phyloP scores from a whole-genome alignment of 2,113 vertebrate species.

The Ursus arctos region DNA sequence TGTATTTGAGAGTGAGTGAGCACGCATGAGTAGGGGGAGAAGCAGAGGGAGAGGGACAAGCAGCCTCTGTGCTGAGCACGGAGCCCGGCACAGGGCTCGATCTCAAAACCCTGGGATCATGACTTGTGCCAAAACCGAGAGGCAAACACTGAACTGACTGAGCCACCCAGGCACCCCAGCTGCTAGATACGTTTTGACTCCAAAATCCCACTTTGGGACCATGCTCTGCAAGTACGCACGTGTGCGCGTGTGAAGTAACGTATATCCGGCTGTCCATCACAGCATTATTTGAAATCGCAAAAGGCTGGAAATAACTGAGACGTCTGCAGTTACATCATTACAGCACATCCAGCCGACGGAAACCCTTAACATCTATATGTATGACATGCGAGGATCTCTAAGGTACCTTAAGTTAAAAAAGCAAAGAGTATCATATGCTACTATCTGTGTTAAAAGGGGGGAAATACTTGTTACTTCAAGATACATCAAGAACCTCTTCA shows the following conservation, averaged over 20 bases:
- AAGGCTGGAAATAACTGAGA: background rate
- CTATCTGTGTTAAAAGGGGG: background rate
- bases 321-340: background rate
- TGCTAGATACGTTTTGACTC: background rate
- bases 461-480: background rate
- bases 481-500: background rate
- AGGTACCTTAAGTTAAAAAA: background rate
- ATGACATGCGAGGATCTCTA: background rate
- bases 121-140: background rate
- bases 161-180: background rate
- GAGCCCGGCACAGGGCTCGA: background rate
- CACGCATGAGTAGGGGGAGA: background rate
- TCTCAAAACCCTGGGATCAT: background rate
- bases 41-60: background rate
- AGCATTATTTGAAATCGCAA: conserved; percentile 5
- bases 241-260: background rate
- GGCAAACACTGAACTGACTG: background rate
- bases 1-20: background rate
- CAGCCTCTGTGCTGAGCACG: background rate
- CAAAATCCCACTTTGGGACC: background rate
- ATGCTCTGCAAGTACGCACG: background rate
- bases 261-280: background rate
- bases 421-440: background rate
- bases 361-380: background rate
- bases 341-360: background rate